Base-by-base conservation (phyloP, 2,113 vertebrate genomes). In the Notothenia coriiceps region DNA sequence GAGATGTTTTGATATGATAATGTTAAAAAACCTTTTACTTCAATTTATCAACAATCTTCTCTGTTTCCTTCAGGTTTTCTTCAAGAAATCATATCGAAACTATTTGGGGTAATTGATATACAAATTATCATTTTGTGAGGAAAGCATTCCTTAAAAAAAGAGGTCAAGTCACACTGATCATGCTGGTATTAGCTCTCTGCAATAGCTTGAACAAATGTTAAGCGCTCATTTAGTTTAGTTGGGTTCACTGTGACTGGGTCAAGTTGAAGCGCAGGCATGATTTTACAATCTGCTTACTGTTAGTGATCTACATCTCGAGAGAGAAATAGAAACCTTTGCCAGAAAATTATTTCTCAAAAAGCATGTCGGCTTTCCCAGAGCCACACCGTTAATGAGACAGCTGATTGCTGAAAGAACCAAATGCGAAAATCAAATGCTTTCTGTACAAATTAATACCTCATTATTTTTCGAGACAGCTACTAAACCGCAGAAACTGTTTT, bases 331-430 rank as follows among this genome's bases (percentile, higher is more conserved):
- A 62, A 82, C 76, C n/a, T 78, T 55, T 77, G 51, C 74, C 78
- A 82, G 83, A 71, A 77, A 70, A 63, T 9, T 20, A 81, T 83
- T 81, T 67, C 65, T 79, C 6, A 68, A 75, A 40, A 83, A 72
- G 69, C 79, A 51, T 29, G 22, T 63, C 15, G 40, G 52, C 25
- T 66, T 82, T 84, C 71, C 74, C 82, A 80, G 77, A 84, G 64
- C 57, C 25, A 12, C 63, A 9, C 52, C 44, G 22, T 71, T 78
- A 91, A 79, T 64, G 61, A 86, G 79, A 77, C 62, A 68, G 67
- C 80, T 76, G 81, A 66, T 68, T 76, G 49, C 54, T 66, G 60
- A 80, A 57, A 66, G 73, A 29, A 61, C 20, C 43, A 63, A 72
- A 75, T 78, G 64, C 55, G 69, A 85, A 82, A 85, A 50, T 63